phyloP scores from a whole-genome alignment of 2,888 invertebrate species.

The Panzeria rudis region DNA sequence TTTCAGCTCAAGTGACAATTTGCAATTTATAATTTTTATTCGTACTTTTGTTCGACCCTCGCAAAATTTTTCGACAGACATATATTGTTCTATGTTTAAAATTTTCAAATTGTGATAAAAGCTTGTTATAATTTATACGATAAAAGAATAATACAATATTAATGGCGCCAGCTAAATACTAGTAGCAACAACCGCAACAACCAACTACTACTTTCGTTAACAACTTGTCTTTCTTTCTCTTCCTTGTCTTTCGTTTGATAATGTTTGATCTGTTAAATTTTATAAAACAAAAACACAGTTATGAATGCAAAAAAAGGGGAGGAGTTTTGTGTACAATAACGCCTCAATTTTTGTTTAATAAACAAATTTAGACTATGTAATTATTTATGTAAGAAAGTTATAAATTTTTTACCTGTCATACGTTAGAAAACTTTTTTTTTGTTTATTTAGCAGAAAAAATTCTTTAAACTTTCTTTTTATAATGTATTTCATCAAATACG shows the following conservation, averaged over 20 bases:
- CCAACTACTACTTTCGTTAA: conserved; percentile 23
- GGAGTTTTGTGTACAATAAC: conserved; percentile 29
- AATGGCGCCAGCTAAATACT: conserved; percentile 43
- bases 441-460: conserved; percentile 25
- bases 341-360: neutral
- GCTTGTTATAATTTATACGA: conserved; percentile 36
- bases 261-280: neutral
- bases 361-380: conserved; percentile 1
- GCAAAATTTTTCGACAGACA: too few species aligned
- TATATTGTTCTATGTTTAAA: conserved; percentile 3
- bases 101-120: conserved; percentile 31
- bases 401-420: too few species aligned
- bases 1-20: too few species aligned
- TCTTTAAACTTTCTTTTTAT: conserved; percentile 8
- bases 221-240: conserved; percentile 15
- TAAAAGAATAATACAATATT: conserved; percentile 1
- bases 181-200: neutral
- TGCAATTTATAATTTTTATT: too few species aligned
- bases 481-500: neutral
- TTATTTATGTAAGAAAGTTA: too few species aligned
- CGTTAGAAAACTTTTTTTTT: conserved; percentile 18
- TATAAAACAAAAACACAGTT: conserved; percentile 4
- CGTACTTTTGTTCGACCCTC: too few species aligned
- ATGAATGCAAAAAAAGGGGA: conserved; percentile 29
- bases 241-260: neutral